phyloP scores from a whole-genome alignment of 1,140 invertebrate species.

The Stegodyphus mimosarum region DNA sequence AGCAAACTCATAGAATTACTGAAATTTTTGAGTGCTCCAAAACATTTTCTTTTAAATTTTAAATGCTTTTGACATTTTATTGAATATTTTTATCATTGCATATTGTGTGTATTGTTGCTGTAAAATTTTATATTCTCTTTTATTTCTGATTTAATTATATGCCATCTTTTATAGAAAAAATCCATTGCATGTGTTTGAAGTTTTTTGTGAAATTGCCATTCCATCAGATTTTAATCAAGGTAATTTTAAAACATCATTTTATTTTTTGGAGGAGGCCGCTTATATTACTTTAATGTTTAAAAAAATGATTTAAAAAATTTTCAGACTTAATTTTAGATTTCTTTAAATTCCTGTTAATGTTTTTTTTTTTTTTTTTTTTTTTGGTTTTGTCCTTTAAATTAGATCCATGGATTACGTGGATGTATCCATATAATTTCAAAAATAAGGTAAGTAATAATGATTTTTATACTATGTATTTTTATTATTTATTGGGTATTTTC shows the following conservation, averaged over 20 bases:
- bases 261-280: neutral
- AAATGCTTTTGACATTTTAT: too few species aligned
- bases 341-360: neutral
- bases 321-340: too few species aligned
- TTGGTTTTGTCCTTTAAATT: too few species aligned
- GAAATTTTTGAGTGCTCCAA: too few species aligned
- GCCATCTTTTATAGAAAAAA: constrained; percentile 27
- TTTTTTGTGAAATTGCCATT: constrained; percentile 53
- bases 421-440: constrained; percentile 80
- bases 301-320: too few species aligned
- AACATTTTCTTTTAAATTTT: too few species aligned
- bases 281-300: neutral
- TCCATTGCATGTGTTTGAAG: constrained; percentile 38
- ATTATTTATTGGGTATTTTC: too few species aligned
- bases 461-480: too few species aligned
- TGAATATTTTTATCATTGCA: too few species aligned
- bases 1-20: too few species aligned
- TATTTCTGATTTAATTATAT: too few species aligned
- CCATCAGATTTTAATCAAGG: constrained; percentile 35
- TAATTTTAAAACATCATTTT: neutral
- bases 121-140: neutral
- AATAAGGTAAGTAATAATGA: constrained; percentile 69
- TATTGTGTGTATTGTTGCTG: too few species aligned
- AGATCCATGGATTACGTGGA: constrained; percentile 78
- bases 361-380: neutral